Conservation (phyloP, 2,797 vertebrate genomes). For the Distichodus sexfasciatus region DNA sequence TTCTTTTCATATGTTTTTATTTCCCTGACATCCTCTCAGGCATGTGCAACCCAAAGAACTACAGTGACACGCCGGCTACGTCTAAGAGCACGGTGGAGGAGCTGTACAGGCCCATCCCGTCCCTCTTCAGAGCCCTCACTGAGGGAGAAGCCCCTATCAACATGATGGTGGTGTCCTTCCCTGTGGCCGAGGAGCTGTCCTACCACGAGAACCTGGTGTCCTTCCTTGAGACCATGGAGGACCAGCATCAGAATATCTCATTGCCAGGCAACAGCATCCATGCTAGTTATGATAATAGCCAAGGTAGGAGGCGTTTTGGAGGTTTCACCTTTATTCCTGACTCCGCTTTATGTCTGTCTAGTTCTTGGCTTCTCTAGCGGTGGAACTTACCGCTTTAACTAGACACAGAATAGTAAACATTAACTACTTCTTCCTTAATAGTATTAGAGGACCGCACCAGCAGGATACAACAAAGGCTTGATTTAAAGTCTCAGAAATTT, state of each 20-base stretch:
- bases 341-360: no score
- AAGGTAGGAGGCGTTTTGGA: conserved; percentile 16
- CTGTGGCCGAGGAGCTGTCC: conserved; percentile 91
- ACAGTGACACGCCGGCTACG: conserved; percentile 94
- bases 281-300: conserved; percentile 76
- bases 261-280: conserved; percentile 90
- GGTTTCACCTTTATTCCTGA: background rate
- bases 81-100: conserved; percentile 98
- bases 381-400: background rate
- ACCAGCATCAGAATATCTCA: conserved; percentile 88
- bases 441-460: no score
- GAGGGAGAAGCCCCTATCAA: conserved; percentile 90
- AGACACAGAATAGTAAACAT: no score
- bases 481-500: no score
- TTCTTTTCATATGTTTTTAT: conserved; percentile 21
- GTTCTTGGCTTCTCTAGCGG: background rate
- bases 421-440: no score
- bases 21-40: conserved; percentile 66
- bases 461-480: no score
- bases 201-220: conserved; percentile 95
- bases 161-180: conserved; percentile 98
- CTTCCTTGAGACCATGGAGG: conserved; percentile 91
- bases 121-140: conserved; percentile 93
- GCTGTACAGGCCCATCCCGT: conserved; percentile 92
- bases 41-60: conserved; percentile 98